Conservation (phyloP, 2,888 invertebrate genomes). For the Drosophila atripex region DNA sequence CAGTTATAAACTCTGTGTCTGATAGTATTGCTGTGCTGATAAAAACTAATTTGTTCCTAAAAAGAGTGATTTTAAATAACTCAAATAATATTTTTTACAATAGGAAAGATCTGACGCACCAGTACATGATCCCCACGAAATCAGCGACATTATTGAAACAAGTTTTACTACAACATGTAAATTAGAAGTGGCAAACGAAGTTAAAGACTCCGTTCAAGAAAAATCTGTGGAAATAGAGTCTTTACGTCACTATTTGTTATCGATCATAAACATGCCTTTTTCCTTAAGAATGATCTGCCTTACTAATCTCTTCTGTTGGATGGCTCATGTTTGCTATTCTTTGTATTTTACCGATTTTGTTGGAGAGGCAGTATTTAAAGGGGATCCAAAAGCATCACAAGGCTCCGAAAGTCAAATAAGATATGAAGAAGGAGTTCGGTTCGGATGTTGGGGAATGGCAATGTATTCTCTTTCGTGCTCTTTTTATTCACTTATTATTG, state of each 20-base stretch:
- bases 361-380: conserved; percentile 82
- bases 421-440: conserved; percentile 96
- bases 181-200: not conserved
- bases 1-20: too few relatives aligned
- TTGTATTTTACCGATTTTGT: conserved; percentile 98
- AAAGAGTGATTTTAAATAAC: not conserved
- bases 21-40: too few relatives aligned
- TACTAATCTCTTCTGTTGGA: conserved; percentile 98
- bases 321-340: conserved; percentile 98
- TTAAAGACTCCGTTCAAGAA: conserved; percentile 9
- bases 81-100: not conserved
- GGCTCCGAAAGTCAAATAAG: conserved; percentile 87
- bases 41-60: too few relatives aligned
- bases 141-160: not conserved
- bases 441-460: conserved; percentile 98
- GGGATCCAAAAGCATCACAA: conserved; percentile 87
- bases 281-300: conserved; percentile 94
- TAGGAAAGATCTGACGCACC: not conserved
- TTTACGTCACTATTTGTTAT: conserved; percentile 91
- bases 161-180: conserved; percentile 1
- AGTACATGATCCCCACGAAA: not conserved
- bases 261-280: conserved; percentile 95
- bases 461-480: conserved; percentile 97
- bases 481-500: conserved; percentile 94
- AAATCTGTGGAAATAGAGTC: conserved; percentile 83